These are phyloP conservation scores for Caenorhabditis afra DNA, from an alignment of 2,888 invertebrate genomes.

Conservation along the genomic window DNA sequence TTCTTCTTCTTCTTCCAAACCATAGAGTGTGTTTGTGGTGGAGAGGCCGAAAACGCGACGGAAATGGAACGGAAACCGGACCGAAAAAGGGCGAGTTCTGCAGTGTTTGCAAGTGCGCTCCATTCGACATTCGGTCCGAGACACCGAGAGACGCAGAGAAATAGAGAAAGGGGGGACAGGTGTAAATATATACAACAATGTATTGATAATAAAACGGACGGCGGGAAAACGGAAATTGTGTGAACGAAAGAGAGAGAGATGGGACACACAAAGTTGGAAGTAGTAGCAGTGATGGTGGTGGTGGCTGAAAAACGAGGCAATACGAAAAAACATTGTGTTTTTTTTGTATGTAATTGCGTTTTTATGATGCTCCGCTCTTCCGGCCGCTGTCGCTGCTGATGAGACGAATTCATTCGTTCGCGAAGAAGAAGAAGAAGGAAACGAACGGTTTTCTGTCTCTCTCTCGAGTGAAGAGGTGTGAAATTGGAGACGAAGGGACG, in stretches of 20 bases:
- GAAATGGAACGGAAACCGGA: constrained; percentile 39
- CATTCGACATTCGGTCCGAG: no score
- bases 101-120: not conserved
- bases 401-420: constrained; percentile 31
- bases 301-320: no score
- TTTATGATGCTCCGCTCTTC: constrained; percentile 43
- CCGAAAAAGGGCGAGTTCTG: no score
- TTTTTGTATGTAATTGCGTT: constrained; percentile 45
- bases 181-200: no score
- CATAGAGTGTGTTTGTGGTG: constrained; percentile 14
- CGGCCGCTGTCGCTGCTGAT: constrained; percentile 18
- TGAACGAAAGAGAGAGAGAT: not conserved
- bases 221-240: constrained; percentile 1
- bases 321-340: constrained; percentile 31
- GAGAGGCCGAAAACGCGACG: not conserved
- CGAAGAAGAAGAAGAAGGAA: not conserved
- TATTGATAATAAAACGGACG: no score
- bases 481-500: no score
- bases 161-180: no score
- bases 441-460: no score
- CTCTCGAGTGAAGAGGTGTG: no score
- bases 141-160: no score
- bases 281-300: constrained; percentile 16
- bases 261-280: not conserved
- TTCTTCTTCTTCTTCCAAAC: not conserved